Percentiles rank a stretch among this genome's conserved stretches.
phyloP scores from a whole-genome alignment of 2,113 vertebrate genomes.

The Chitala chitala region DNA sequence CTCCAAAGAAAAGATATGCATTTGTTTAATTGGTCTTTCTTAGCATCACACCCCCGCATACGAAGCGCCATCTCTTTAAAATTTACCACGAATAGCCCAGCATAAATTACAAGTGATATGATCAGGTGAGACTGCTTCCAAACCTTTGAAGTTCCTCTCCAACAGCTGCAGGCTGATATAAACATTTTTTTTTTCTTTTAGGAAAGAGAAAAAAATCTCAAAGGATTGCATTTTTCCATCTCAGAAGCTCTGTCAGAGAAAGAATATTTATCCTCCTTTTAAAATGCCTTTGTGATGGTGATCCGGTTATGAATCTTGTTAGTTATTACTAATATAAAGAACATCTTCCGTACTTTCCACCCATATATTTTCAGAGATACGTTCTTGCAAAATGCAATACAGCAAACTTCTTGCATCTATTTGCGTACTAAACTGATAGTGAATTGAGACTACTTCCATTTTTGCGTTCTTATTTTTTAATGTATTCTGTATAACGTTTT shows the following conservation, averaged over 20 bases:
- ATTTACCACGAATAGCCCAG: constrained; percentile 19
- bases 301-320: constrained; percentile 26
- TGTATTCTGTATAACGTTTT: too few relatives aligned
- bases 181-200: constrained; percentile 23
- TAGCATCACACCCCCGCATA: neutral
- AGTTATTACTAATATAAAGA: constrained; percentile 29
- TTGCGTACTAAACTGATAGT: too few relatives aligned
- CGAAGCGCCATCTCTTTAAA: constrained; percentile 7
- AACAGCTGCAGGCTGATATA: constrained; percentile 17
- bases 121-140: constrained; percentile 14
- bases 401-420: neutral
- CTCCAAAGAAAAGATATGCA: neutral
- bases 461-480: too few relatives aligned
- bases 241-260: constrained; percentile 9
- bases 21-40: constrained; percentile 7
- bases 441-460: too few relatives aligned
- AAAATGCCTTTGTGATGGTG: constrained; percentile 31
- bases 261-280: constrained; percentile 36
- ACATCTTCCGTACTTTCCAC: constrained; percentile 17
- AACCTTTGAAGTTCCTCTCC: constrained; percentile 29
- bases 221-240: neutral
- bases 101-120: constrained; percentile 27
- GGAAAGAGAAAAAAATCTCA: constrained; percentile 19
- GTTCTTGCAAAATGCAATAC: neutral
- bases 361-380: neutral